A percentile compares a stretch with the other conserved stretches of the same genome.
Conservation (phyloP, 2,113 vertebrate species). For the Ornithorhynchus anatinus region DNA sequence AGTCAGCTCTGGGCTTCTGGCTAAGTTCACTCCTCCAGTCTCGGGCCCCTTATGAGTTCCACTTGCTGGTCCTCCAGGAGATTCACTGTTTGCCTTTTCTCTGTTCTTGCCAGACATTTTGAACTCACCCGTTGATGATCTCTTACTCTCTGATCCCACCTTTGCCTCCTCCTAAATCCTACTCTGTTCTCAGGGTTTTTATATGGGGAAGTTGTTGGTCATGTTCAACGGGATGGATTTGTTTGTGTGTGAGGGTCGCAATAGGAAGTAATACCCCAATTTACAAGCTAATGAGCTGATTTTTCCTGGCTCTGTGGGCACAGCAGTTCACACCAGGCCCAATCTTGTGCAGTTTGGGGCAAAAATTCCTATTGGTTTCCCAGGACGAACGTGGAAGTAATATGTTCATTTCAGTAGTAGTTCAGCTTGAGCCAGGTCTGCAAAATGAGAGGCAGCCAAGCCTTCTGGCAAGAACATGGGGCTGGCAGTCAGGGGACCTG, state of each 20-base stretch:
- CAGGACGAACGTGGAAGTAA: not conserved
- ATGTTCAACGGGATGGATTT: no score
- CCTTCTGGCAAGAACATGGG: no score
- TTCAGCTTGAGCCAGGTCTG: not conserved
- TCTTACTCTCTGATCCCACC: no score
- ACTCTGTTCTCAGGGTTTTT: no score
- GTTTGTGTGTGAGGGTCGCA: rapidly evolving
- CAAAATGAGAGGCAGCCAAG: not conserved
- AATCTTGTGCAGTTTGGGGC: not conserved
- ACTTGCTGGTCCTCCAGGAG: not conserved
- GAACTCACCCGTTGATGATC: no score
- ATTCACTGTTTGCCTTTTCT: no score
- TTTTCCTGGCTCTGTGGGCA: not conserved
- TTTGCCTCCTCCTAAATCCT: no score
- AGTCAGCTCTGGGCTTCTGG: no score
- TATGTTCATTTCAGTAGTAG: not conserved
- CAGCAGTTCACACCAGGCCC: not conserved
- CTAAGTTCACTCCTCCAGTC: no score
- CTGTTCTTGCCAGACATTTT: no score
- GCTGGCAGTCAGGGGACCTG: no score
- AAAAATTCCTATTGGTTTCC: not conserved
- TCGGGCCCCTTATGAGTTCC: not conserved
- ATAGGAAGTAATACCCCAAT: not conserved
- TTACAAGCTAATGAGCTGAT: not conserved
- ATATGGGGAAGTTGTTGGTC: no score